These are phyloP conservation scores for Emberiza fucata DNA, from an alignment of 2,113 vertebrate species.

Conservation along the genomic window DNA sequence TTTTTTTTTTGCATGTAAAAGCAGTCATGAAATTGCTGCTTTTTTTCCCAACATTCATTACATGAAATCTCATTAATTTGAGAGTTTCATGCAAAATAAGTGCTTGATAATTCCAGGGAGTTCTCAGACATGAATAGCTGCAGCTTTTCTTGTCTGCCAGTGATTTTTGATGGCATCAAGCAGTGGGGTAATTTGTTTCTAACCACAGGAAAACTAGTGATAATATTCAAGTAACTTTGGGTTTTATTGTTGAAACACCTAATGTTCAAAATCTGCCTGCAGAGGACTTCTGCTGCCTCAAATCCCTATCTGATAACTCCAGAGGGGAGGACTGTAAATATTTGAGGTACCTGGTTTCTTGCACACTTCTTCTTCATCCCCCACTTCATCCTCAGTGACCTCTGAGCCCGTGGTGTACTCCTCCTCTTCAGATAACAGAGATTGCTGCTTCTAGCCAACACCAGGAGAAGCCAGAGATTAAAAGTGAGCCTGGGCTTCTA, in stretches of 20 bases:
- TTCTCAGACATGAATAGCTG: background rate
- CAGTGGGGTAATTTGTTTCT: background rate
- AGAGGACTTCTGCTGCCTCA: background rate
- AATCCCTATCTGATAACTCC: background rate
- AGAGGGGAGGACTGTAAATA: background rate
- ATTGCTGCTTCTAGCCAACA: conserved; percentile 84
- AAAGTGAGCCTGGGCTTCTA: background rate
- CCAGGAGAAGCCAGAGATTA: background rate
- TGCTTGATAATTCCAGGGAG: background rate
- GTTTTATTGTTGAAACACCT: background rate
- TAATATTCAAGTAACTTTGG: background rate
- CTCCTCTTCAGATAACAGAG: conserved; percentile 92
- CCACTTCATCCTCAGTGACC: conserved; percentile 97
- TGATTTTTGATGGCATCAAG: background rate
- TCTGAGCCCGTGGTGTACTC: conserved; percentile 98
- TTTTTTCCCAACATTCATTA: background rate
- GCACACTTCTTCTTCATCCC: conserved; percentile 93
- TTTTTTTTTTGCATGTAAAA: background rate
- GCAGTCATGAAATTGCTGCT: background rate
- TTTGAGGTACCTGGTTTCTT: conserved; percentile 85
- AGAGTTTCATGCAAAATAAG: background rate
- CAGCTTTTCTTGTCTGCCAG: background rate
- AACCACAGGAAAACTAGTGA: background rate
- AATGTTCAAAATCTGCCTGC: background rate
- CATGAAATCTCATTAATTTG: background rate